These are phyloP conservation scores for Drosophila meridionalis DNA, from an alignment of 2,888 invertebrate genomes.

Conservation along the genomic window DNA sequence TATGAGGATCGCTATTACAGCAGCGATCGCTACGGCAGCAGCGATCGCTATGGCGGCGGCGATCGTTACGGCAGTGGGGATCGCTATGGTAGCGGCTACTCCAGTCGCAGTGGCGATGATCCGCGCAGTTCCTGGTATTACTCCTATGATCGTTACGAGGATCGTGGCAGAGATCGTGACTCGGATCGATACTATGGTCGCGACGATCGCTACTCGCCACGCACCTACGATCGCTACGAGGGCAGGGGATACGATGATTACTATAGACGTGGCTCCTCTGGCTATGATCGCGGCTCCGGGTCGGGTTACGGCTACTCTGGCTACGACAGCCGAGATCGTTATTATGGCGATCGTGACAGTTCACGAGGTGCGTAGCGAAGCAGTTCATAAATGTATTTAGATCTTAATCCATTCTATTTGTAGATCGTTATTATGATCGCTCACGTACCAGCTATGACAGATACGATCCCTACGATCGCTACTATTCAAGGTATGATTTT, in stretches of 20 bases:
- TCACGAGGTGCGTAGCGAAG: conserved; percentile 44
- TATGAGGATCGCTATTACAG: conserved; percentile 82
- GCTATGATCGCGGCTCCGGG: conserved; percentile 67
- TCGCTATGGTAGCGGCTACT: conserved; percentile 64
- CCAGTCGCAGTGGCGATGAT: conserved; percentile 78
- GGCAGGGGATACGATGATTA: conserved; percentile 74
- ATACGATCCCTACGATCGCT: conserved; percentile 83
- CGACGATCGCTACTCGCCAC: conserved; percentile 77
- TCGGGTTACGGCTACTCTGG: conserved; percentile 64
- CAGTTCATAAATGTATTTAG: rapidly evolving
- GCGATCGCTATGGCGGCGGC: conserved; percentile 45
- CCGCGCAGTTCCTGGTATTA: conserved; percentile 80
- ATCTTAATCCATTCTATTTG: neutral
- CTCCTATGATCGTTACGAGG: conserved; percentile 81
- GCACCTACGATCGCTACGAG: conserved; percentile 80
- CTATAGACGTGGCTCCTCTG: conserved; percentile 38
- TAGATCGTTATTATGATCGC: conserved; percentile 83
- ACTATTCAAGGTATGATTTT: conserved; percentile 83
- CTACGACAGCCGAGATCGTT: conserved; percentile 83
- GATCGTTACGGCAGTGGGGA: conserved; percentile 20
- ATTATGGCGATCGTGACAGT: conserved; percentile 76
- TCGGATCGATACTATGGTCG: conserved; percentile 75
- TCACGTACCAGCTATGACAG: conserved; percentile 70
- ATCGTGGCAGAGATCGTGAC: conserved; percentile 71
- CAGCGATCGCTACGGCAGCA: conserved; percentile 29